phyloP scores from a whole-genome alignment of 2,113 vertebrate species.

The Anarhynchus alexandrinus region DNA sequence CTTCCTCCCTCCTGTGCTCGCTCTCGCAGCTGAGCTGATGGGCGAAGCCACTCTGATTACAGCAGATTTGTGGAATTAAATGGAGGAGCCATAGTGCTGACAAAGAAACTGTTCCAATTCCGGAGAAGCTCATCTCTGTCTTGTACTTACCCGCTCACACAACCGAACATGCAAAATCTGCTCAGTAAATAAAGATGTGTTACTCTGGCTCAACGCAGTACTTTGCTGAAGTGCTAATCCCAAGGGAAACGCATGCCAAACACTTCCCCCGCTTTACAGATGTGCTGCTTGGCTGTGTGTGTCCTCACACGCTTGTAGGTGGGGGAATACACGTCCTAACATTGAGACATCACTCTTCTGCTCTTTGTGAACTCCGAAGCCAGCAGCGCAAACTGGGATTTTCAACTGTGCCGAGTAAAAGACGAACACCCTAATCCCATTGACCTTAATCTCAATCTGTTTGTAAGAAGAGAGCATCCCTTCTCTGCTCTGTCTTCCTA shows the following conservation, averaged over 20 bases:
- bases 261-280: not conserved
- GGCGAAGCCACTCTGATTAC: conserved; percentile 28
- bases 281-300: not conserved
- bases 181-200: conserved; percentile 53
- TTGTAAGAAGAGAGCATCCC: not conserved
- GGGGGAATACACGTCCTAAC: not conserved
- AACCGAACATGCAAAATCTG: conserved; percentile 21
- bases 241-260: not conserved
- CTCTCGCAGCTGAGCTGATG: not conserved
- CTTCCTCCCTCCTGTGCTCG: not conserved
- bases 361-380: not conserved
- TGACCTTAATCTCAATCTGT: not conserved
- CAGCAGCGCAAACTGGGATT: not conserved
- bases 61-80: conserved; percentile 62
- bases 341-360: not conserved
- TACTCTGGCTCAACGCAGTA: not conserved
- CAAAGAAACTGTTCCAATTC: conserved; percentile 5
- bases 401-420: not conserved
- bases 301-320: not conserved
- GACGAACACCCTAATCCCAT: not conserved
- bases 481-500: not conserved
- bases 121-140: not conserved
- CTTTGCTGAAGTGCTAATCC: conserved; percentile 57
- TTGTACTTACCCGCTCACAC: not conserved
- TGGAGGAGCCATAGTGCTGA: not conserved